A percentile compares a stretch with the other conserved stretches of the same genome.
These are phyloP conservation scores for Allygus modestus DNA, from an alignment of 2,888 invertebrate genomes.

Conservation along the genomic window DNA sequence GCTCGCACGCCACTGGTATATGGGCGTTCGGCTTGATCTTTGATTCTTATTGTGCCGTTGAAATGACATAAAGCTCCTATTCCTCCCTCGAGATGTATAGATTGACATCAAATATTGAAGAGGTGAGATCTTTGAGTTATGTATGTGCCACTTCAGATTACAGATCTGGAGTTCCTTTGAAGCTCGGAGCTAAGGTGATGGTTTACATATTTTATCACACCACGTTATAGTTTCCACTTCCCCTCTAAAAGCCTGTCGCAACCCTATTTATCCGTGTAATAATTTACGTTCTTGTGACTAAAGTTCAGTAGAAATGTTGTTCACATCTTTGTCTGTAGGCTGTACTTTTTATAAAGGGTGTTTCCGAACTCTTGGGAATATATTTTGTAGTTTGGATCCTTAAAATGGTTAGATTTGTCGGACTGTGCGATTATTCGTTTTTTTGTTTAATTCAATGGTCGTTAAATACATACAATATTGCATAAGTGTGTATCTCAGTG, in stretches of 20 bases:
- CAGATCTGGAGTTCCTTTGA: neutral
- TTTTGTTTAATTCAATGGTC: too few relatives aligned
- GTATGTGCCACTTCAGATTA: neutral
- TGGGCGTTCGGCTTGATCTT: too few relatives aligned
- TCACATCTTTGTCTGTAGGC: too few relatives aligned
- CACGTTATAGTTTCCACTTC: neutral
- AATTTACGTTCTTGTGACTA: neutral
- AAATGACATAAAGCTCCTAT: neutral
- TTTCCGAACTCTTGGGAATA: too few relatives aligned
- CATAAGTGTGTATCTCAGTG: too few relatives aligned
- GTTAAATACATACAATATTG: too few relatives aligned
- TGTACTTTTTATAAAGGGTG: too few relatives aligned
- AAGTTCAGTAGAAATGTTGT: neutral
- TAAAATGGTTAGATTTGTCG: too few relatives aligned
- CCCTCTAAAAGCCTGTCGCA: neutral
- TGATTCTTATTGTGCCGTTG: neutral
- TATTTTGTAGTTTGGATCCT: too few relatives aligned
- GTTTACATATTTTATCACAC: slow-evolving; percentile 3
- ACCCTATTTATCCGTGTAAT: neutral
- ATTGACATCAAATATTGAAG: neutral
- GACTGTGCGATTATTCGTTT: too few relatives aligned
- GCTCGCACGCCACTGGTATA: too few relatives aligned
- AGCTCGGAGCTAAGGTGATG: neutral
- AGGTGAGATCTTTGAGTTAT: neutral
- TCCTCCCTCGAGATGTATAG: neutral